Percentiles rank a stretch among this genome's conserved stretches.
phyloP scores from a whole-genome alignment of 2,888 invertebrate species.

The Himalopsyche tibetana region DNA sequence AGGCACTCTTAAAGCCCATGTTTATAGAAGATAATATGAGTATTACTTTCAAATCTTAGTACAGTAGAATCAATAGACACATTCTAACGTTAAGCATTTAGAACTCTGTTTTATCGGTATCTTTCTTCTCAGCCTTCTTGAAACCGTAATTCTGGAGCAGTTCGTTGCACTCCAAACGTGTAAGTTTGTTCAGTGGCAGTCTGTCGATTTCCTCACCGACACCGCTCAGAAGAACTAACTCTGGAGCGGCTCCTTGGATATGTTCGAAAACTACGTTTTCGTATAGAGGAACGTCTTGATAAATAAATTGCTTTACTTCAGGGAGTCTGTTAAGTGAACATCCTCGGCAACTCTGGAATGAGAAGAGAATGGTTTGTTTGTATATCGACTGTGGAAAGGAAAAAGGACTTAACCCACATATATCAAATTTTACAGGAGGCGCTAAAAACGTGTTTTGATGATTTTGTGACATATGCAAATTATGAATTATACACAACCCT shows the following conservation, averaged over 20 bases:
- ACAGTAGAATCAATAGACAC: not conserved
- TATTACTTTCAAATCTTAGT: not conserved
- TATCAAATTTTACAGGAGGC: no score
- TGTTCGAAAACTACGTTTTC: constrained; percentile 80
- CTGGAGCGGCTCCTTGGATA: constrained; percentile 81
- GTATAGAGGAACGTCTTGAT: constrained; percentile 82
- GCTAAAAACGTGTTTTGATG: no score
- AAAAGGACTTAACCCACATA: no score
- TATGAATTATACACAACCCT: no score
- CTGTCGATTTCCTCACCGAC: constrained; percentile 80
- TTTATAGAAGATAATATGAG: no score
- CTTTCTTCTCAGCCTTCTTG: constrained; percentile 68
- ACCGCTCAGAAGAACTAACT: constrained; percentile 78
- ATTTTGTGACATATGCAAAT: no score
- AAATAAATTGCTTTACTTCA: constrained; percentile 81
- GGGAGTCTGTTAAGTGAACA: constrained; percentile 82
- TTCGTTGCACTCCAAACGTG: constrained; percentile 82
- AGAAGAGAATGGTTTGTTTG: constrained; percentile 59
- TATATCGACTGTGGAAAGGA: not conserved
- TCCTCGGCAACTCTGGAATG: constrained; percentile 81
- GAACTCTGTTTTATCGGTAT: constrained; percentile 17
- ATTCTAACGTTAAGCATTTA: not conserved
- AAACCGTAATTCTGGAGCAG: constrained; percentile 78
- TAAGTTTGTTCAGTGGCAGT: constrained; percentile 77
- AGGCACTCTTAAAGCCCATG: no score